Evolutionary conservation across 2,113 vertebrate species (phyloP), one percentile per base, ranked within the genome.

Genomic region (Sialia sialis): DNA sequence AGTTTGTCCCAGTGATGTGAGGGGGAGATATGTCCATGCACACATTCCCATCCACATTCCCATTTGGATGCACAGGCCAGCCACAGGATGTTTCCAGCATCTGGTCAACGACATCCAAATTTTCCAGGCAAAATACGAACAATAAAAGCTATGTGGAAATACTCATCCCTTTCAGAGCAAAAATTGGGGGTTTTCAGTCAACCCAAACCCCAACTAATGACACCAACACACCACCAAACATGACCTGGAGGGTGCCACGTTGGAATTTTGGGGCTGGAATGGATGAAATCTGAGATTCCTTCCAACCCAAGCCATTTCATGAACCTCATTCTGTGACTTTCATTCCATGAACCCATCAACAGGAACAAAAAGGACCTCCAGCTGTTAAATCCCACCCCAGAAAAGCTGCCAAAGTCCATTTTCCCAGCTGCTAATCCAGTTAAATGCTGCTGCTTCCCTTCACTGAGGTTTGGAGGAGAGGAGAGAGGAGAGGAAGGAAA

Each of bases 381-480:
- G 1, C 2, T 43, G 43, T 11, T 3, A 60, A 76, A 77, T 34
- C n/a, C 34, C 16, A 0, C 0, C 29, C 39, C 7, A 17, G 25
- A 68, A 67, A 66, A 72, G 22, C 19, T 59, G 41, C 39, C 4
- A 13, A 41, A 32, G 43, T 9, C 21, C 21, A 19, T 62, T 79
- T 81, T 95, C 94, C 72, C 52, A 10, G 4, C 67, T 91, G 89
- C 46, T 68, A 54, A 21, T 43, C 55, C 6, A 7, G 46, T 46
- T 73, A 92, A 91, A 85, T 6, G 1, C 15, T 19, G 29, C 55
- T 95, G 85, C 82, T 84, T 91, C 87, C 75, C 60, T 29, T 63
- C 46, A 1, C 78, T 80, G 75, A 9, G 75, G 48, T 77, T 73
- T 74, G 19, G 72, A 75, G 22, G 41, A 20, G 46, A 62, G 39